Evolutionary conservation across 2,113 vertebrate genomes (phyloP).

Genomic region (Podarcis muralis): DNA sequence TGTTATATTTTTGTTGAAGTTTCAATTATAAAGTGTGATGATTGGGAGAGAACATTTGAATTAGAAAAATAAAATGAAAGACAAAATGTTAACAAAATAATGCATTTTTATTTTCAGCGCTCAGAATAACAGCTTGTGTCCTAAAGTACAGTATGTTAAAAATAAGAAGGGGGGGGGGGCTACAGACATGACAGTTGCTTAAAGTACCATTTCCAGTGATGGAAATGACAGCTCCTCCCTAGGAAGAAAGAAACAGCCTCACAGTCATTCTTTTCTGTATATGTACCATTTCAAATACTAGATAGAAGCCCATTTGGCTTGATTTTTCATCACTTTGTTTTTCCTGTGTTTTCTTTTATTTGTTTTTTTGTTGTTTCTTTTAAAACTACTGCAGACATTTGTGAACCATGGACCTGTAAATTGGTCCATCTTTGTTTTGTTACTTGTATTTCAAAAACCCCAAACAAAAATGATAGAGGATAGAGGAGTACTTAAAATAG

Average conservation of each 20-base stretch:
- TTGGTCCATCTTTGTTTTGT: background rate
- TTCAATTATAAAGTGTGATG: slow-evolving; percentile 33
- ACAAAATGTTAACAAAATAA: background rate
- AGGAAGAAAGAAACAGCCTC: slow-evolving; percentile 47
- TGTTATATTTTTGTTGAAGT: slow-evolving; percentile 37
- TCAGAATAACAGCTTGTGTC: slow-evolving; percentile 9
- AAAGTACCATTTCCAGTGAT: slow-evolving; percentile 59
- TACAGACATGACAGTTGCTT: slow-evolving; percentile 45
- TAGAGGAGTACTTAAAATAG: background rate
- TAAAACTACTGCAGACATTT: background rate
- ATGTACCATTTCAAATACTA: slow-evolving; percentile 43
- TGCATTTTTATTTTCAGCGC: slow-evolving; percentile 14
- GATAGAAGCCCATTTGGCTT: slow-evolving; percentile 31
- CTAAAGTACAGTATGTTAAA: slow-evolving; percentile 41
- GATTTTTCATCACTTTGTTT: slow-evolving; percentile 54
- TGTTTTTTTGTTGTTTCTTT: slow-evolving; percentile 25
- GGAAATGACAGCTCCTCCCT: slow-evolving; percentile 62
- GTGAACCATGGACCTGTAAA: background rate
- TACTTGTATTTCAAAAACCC: background rate
- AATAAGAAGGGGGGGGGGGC: slow-evolving; percentile 20
- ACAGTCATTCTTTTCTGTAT: slow-evolving; percentile 48
- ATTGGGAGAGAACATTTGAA: background rate
- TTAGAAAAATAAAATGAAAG: slow-evolving; percentile 2
- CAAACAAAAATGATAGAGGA: background rate
- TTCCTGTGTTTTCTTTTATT: slow-evolving; percentile 43